Base-by-base conservation (phyloP, 2,113 vertebrate genomes). In the Carassius auratus region DNA sequence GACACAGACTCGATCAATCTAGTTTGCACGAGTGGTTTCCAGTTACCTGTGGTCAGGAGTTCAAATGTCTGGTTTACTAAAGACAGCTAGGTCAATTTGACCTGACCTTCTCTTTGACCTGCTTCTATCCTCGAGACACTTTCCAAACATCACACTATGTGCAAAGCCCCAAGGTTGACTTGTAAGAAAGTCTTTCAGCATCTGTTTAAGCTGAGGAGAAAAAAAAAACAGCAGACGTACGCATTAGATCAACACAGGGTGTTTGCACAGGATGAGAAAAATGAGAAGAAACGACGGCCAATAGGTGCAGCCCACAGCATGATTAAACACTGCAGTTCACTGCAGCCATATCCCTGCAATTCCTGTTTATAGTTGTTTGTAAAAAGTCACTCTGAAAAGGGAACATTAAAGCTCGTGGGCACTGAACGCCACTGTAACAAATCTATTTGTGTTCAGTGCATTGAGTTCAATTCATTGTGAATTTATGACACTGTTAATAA, bases 251-350 rank as follows among this genome's bases (percentile, higher is more conserved):
- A 26, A 64, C 38, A 8, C n/a, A 48, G 55, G 2, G 21, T 33
- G 76, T 79, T 79, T 79, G 21, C 23, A 36, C 76, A 78, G 59
- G 36, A 62, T 62, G 45, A 81, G 79, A 68, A 81, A 81, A 81
- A 81, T 68, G 61, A 48, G 59, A 21, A 2, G 42, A 21, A 81
- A n/a, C 17, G 8, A 4, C 68, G 45, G 62, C 62, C 79, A 52
- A 21, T 81, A 52, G 52, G 38, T 80, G 59, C 38, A 23, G 55
- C 21, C 55, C 76, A 61, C 55, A 61, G 55, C 21, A 61, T 80
- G 78, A 80, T 80, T 64, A 66, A 80, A 66, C 14, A 2, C 38
- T 45, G 78, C 79, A 33, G 62, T 69, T 62, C 30, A 64, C 38
- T 42, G 26, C 78, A 66, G 78, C 78, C 64, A 69, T 36, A 81